Evolutionary conservation across 2,797 vertebrate genomes (phyloP).

Genomic region (Potorous gilbertii): DNA sequence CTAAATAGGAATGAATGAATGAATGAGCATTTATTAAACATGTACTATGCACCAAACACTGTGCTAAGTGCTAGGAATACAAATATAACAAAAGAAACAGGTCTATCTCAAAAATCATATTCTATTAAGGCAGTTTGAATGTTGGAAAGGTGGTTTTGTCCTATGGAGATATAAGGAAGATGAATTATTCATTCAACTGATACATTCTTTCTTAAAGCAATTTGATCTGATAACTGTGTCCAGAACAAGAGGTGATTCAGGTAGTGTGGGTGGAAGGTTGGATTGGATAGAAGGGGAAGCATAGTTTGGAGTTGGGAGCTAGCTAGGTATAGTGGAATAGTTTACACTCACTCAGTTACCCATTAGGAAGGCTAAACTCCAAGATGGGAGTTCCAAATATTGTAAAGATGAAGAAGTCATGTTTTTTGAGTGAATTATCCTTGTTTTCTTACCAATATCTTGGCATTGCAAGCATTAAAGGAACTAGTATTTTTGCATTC

Average conservation of each 20-base stretch:
- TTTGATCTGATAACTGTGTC: not conserved
- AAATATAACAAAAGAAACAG: not conserved
- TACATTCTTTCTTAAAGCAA: not conserved
- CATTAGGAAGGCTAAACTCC: not conserved
- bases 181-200: not conserved
- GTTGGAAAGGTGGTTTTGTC: not conserved
- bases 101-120: not conserved
- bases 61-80: not conserved
- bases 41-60: not conserved
- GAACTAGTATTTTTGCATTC: not conserved
- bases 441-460: not conserved
- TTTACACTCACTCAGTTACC: not conserved
- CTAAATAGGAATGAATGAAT: not conserved
- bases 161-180: not conserved
- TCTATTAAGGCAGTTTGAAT: not conserved
- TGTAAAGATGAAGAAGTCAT: not conserved
- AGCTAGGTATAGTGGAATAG: not conserved
- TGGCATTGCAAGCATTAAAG: not conserved
- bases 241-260: not conserved
- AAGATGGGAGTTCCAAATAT: not conserved
- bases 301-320: not conserved
- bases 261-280: not conserved
- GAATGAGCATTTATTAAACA: not conserved
- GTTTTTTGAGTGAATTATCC: not conserved
- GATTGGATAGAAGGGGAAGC: not conserved